Conservation (phyloP, 2,888 invertebrate genomes). For the Nephrocerus scutellatus region DNA sequence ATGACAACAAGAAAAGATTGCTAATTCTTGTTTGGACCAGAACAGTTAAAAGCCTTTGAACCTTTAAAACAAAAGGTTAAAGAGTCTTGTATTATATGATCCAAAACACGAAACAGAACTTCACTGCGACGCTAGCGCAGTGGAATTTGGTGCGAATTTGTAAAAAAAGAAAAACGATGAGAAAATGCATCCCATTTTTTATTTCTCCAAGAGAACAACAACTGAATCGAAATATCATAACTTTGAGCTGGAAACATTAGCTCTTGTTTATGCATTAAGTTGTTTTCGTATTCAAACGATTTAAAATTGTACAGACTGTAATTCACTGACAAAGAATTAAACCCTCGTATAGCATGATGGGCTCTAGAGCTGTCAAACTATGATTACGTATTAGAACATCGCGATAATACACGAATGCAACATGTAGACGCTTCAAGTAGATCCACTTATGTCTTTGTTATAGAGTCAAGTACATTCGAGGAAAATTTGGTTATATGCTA, state of each 20-base stretch:
- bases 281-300: no score
- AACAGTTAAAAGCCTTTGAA: slow-evolving; percentile 1
- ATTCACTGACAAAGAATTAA: no score
- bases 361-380: not conserved
- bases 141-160: no score
- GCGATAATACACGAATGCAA: not conserved
- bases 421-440: not conserved
- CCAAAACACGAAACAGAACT: slow-evolving; percentile 1
- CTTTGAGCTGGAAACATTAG: no score
- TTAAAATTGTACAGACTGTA: no score
- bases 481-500: not conserved
- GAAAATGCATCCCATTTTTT: no score
- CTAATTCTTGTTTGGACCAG: not conserved
- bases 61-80: not conserved
- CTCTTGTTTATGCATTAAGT: no score
- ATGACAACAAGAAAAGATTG: not conserved
- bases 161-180: no score
- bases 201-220: no score
- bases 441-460: no score
- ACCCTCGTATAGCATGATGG: no score
- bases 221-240: no score
- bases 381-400: not conserved
- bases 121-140: not conserved
- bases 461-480: not conserved
- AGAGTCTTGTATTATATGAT: not conserved